These are phyloP conservation scores for Squalus acanthias DNA, from an alignment of 2,797 vertebrate species.

Conservation along the genomic window DNA sequence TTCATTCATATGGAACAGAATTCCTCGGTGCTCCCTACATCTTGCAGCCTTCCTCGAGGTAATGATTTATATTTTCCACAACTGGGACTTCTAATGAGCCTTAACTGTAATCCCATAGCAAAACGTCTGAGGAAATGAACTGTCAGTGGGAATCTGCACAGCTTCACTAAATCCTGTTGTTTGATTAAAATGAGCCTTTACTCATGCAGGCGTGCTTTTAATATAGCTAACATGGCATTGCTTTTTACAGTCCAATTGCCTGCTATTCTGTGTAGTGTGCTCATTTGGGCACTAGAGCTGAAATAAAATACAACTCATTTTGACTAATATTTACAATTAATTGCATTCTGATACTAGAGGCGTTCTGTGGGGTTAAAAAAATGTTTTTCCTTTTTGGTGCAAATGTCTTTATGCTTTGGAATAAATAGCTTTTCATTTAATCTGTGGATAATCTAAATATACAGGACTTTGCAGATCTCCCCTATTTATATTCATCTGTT, in stretches of 20 bases:
- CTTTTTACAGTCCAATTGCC: not conserved
- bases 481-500: not conserved
- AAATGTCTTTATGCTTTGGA: not conserved
- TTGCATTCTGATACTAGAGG: not conserved
- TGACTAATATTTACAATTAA: not conserved
- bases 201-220: not conserved
- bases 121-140: not conserved
- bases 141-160: not conserved
- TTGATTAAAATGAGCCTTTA: not conserved
- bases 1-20: slow-evolving; percentile 48
- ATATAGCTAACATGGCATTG: no score
- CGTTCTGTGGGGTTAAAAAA: not conserved
- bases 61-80: not conserved
- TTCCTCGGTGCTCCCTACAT: slow-evolving; percentile 54
- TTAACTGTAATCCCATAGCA: not conserved
- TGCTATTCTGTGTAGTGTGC: not conserved
- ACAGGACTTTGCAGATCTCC: not conserved
- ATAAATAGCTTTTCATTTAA: not conserved
- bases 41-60: slow-evolving; percentile 8
- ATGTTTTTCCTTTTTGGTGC: not conserved
- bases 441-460: not conserved
- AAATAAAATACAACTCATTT: not conserved
- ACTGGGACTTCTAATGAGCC: not conserved
- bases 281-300: not conserved
- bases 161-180: not conserved